Percentiles rank a stretch among this genome's conserved stretches.
phyloP scores from a whole-genome alignment of 1,140 invertebrate species.

The Diachasma alloeum region DNA sequence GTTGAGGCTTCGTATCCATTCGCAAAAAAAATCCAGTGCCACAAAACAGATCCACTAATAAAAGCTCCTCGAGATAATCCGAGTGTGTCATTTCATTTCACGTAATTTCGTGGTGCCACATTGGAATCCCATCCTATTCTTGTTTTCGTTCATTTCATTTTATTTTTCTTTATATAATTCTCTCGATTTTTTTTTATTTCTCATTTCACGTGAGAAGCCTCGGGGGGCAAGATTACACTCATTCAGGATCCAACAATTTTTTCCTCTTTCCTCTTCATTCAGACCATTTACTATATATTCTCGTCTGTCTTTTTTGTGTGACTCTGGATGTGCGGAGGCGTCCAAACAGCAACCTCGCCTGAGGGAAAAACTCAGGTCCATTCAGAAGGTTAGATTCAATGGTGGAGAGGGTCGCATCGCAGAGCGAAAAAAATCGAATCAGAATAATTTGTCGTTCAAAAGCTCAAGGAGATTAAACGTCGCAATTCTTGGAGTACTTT shows the following conservation, averaged over 20 bases:
- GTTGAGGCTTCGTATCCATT: slow-evolving; percentile 1
- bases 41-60: slow-evolving; percentile 50
- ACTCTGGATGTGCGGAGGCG: neutral
- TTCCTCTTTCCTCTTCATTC: slow-evolving; percentile 5
- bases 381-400: slow-evolving; percentile 4
- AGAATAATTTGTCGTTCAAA: no score
- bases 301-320: neutral
- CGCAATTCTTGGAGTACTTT: no score
- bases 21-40: neutral
- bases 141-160: slow-evolving; percentile 13
- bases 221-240: slow-evolving; percentile 47
- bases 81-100: slow-evolving; percentile 64
- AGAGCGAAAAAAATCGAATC: no score
- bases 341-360: neutral
- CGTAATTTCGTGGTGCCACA: slow-evolving; percentile 54
- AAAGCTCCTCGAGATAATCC: slow-evolving; percentile 61
- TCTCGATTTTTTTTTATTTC: slow-evolving; percentile 17
- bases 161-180: neutral
- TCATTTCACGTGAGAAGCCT: slow-evolving; percentile 28
- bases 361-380: slow-evolving; percentile 10
- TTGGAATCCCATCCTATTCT: slow-evolving; percentile 16
- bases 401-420: neutral
- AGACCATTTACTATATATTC: neutral
- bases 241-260: slow-evolving; percentile 41
- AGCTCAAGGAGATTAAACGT: no score